phyloP scores from a whole-genome alignment of 2,797 vertebrate species.

The Amblyraja radiata region DNA sequence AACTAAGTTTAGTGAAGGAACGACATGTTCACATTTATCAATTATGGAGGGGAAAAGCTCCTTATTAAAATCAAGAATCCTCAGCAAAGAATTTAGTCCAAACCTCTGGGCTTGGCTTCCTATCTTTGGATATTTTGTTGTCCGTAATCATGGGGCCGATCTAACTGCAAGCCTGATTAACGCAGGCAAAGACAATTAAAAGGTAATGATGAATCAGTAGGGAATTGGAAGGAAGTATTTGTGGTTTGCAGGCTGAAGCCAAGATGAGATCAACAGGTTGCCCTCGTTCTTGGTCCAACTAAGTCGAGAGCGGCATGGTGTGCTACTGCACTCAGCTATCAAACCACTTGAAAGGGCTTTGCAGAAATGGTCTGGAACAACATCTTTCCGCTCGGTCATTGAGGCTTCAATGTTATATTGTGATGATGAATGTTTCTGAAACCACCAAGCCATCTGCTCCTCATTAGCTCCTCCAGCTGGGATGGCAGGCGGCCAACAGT shows the following conservation, averaged over 20 bases:
- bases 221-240: background rate
- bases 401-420: background rate
- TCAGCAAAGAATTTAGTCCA: background rate
- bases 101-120: no score
- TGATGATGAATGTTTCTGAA: constrained; percentile 4
- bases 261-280: background rate
- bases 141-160: background rate
- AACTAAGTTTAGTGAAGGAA: background rate
- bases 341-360: background rate
- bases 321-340: background rate
- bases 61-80: constrained; percentile 7
- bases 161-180: background rate
- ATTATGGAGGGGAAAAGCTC: background rate
- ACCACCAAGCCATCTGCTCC: constrained; percentile 6
- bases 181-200: background rate
- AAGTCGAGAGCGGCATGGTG: background rate
- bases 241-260: background rate
- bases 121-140: background rate
- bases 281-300: background rate
- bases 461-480: background rate
- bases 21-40: background rate
- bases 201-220: background rate
- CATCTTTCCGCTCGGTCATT: background rate
- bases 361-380: constrained; percentile 11
- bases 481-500: background rate